Percentiles rank a stretch among this genome's conserved stretches.
These are phyloP conservation scores for Dicrurus megarhynchus DNA, from an alignment of 2,113 vertebrate species.

Conservation along the genomic window DNA sequence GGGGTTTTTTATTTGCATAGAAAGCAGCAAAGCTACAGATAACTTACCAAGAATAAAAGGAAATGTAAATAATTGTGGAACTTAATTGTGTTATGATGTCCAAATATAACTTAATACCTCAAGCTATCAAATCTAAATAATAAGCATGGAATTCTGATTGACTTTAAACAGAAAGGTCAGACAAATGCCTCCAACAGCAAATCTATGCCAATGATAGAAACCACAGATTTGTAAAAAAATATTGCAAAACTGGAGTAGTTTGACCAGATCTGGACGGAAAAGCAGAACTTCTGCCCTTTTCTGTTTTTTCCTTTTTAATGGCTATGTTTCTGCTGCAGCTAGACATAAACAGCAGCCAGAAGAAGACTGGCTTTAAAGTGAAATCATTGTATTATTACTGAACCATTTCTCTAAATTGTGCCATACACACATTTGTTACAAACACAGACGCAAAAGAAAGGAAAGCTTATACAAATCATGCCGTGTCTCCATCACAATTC, in stretches of 20 bases:
- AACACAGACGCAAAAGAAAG: not conserved
- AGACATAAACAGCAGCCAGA: not conserved
- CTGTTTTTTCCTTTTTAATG: not conserved
- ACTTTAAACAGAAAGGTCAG: not conserved
- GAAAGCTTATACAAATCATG: not conserved
- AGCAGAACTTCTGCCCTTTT: not conserved
- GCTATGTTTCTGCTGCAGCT: not conserved
- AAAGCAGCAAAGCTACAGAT: not conserved
- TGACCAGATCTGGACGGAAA: not conserved
- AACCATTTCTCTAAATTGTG: not conserved
- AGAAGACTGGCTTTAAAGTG: not conserved
- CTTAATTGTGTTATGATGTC: not conserved
- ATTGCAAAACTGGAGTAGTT: not conserved
- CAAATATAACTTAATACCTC: not conserved
- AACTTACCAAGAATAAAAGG: not conserved
- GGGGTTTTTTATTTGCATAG: not conserved
- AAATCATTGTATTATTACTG: not conserved
- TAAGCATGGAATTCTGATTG: not conserved
- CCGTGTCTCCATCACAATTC: not conserved
- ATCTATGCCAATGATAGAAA: not conserved
- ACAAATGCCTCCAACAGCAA: not conserved
- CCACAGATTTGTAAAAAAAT: not conserved
- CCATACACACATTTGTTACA: not conserved
- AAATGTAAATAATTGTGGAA: not conserved
- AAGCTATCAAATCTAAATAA: not conserved